Percentiles rank a stretch among this genome's conserved stretches.
phyloP scores from a whole-genome alignment of 2,797 vertebrate genomes.

The Premnoplex brunnescens region DNA sequence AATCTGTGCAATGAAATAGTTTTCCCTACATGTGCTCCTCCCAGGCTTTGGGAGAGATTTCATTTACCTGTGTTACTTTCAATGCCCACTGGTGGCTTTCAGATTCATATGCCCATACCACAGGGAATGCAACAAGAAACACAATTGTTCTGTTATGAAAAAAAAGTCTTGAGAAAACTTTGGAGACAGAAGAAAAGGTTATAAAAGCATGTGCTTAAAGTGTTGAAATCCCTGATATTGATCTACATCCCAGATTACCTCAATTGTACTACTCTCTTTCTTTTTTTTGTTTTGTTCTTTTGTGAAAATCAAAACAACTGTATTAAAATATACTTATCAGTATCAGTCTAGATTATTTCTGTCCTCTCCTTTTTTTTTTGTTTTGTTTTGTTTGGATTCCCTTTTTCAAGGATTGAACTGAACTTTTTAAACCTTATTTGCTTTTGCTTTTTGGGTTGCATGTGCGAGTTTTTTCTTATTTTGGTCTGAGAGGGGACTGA shows the following conservation, averaged over 20 bases:
- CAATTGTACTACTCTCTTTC: not conserved
- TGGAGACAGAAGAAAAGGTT: not conserved
- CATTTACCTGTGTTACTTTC: conserved; percentile 1
- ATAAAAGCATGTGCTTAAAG: not conserved
- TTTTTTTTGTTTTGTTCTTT: not conserved
- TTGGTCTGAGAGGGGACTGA: not conserved
- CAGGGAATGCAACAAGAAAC: not conserved
- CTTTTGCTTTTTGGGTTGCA: not conserved
- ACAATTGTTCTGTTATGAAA: not conserved
- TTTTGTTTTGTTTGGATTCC: not conserved
- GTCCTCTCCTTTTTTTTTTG: not conserved
- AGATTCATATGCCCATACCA: not conserved
- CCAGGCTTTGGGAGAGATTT: not conserved
- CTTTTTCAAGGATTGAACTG: not conserved
- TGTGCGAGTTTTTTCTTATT: not conserved
- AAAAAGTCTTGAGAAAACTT: not conserved
- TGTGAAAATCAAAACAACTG: not conserved
- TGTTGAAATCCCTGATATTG: conserved; percentile 3
- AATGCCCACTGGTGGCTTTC: not conserved
- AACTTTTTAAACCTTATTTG: not conserved
- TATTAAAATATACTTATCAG: not conserved
- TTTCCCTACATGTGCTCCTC: not conserved
- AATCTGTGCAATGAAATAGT: not conserved
- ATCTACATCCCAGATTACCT: not conserved
- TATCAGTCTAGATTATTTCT: not conserved